These are phyloP conservation scores for Phylloscopus trochilus DNA, from an alignment of 2,113 vertebrate genomes.

Conservation along the genomic window DNA sequence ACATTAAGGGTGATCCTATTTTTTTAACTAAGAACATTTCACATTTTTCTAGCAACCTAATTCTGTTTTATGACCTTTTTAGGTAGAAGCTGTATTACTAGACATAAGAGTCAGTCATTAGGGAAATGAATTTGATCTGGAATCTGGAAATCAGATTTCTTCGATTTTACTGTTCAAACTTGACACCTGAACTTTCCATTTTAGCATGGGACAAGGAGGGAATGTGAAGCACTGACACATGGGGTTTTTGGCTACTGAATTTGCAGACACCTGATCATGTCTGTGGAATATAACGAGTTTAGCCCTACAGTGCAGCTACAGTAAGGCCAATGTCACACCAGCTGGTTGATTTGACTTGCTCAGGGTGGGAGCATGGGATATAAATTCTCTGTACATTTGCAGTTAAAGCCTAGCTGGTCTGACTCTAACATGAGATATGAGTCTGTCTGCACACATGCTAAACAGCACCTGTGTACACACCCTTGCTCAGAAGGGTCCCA, in stretches of 20 bases:
- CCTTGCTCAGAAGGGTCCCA: not conserved
- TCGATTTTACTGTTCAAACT: not conserved
- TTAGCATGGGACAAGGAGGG: not conserved
- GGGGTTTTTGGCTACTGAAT: not conserved
- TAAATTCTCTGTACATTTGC: not conserved
- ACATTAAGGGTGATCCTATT: not conserved
- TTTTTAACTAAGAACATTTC: not conserved
- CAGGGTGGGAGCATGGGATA: not conserved
- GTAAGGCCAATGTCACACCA: not conserved
- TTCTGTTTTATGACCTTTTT: not conserved
- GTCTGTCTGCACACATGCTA: not conserved
- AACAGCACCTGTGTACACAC: not conserved
- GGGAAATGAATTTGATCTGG: not conserved
- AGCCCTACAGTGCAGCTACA: not conserved
- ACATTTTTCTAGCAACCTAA: not conserved
- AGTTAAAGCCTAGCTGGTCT: not conserved
- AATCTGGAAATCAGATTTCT: not conserved
- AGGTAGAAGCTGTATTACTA: not conserved
- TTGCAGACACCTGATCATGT: not conserved
- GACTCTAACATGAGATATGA: not conserved
- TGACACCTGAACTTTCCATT: not conserved
- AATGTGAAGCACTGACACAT: not conserved
- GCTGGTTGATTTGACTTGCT: fast-evolving
- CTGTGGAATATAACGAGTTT: not conserved
- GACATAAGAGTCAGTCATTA: not conserved